Base-by-base conservation (phyloP, 2,888 invertebrate species). In the Microplitis manilae region DNA sequence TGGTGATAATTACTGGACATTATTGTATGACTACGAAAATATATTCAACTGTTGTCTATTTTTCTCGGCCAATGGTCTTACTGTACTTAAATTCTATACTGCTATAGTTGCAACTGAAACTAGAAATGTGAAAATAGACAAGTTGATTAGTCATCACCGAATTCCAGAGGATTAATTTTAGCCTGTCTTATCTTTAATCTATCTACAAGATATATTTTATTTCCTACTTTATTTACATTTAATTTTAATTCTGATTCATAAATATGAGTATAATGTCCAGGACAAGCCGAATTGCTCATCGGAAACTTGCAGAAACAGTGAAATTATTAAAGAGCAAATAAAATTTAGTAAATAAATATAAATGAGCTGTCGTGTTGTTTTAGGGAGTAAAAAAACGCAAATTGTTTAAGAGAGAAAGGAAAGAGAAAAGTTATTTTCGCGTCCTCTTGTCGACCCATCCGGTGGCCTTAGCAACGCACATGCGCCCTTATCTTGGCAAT, bases 391-490 rank as follows among this genome's bases (percentile, higher is more conserved):
- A 30, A 30, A 30, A 30, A 30, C 2, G 30, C 30, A 69, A 69
- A 69, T 59, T 40, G 41, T 69, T 13, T 9, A 50, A 69, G 38
- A 30, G 39, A 41, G 73, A 64, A 67, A 41, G 75, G 74, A 72
- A 69, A 60, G 69, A 69, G 79, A 79, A 79, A 77, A 79, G 64
- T 71, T 83, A 83, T 84, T 85, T 80, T 81, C 82, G 83, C 82
- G 84, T 84, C 84, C 84, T 83, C 82, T 83, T 80, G 81, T 77
- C 86, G 86, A 87, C 84, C 86, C 85, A 86, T 86, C 86, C 86
- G 86, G 88, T 85, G 87, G 87, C 89, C 89, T 87, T 90, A 87
- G 89, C 89, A 89, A 89, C 89, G 89, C 89, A 89, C 90, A 89
- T 88, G 89, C 89, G 89, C 90, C 87, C 87, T 87, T 86, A 70